phyloP scores from a whole-genome alignment of 2,113 vertebrate species.

The Osmerus eperlanus region DNA sequence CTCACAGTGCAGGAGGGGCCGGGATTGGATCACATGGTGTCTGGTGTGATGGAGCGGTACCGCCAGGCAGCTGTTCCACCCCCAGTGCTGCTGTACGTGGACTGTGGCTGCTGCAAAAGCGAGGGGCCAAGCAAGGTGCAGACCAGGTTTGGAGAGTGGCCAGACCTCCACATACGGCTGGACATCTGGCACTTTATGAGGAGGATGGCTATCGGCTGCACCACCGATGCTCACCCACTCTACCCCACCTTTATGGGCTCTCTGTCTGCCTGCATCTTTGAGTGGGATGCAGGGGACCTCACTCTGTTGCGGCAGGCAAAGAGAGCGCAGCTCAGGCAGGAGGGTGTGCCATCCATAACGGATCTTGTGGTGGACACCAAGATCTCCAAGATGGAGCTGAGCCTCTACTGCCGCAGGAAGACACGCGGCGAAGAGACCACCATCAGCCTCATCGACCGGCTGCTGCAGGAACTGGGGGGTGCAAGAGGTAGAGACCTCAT shows the following conservation, averaged over 20 bases:
- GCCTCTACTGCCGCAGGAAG: neutral
- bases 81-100: conserved; percentile 15
- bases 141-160: conserved; percentile 13
- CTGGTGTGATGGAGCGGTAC: too few species aligned
- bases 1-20: neutral
- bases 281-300: neutral
- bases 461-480: conserved; percentile 7
- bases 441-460: neutral
- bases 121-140: conserved; percentile 11
- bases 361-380: neutral
- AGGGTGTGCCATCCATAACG: neutral
- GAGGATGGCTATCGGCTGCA: conserved; percentile 12
- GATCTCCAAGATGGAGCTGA: neutral
- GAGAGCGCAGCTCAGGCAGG: neutral
- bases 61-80: neutral
- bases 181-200: neutral
- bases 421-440: neutral
- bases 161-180: conserved; percentile 13
- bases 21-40: conserved; percentile 7
- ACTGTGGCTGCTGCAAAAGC: conserved; percentile 6
- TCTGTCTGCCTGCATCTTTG: conserved; percentile 9
- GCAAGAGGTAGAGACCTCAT: conserved; percentile 4
- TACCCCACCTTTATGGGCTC: conserved; percentile 15
- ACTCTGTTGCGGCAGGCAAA: neutral
- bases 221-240: conserved; percentile 15